These are phyloP conservation scores for Rhinichthys klamathensis DNA, from an alignment of 2,113 vertebrate species.

Conservation along the genomic window DNA sequence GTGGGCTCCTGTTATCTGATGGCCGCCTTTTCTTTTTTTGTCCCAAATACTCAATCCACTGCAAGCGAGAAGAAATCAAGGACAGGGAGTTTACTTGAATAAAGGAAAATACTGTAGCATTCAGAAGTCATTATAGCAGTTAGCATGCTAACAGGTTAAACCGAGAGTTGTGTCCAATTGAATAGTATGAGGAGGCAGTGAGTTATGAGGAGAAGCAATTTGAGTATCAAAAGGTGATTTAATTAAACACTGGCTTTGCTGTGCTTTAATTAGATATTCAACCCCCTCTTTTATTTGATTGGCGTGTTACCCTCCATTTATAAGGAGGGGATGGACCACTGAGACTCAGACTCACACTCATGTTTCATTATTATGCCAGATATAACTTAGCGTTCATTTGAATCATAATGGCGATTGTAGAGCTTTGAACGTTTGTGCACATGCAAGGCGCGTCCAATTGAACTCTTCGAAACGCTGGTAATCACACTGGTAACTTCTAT, in stretches of 20 bases:
- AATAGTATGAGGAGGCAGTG: slow-evolving; percentile 59
- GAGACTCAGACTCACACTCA: slow-evolving; percentile 57
- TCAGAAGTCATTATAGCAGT: slow-evolving; percentile 6
- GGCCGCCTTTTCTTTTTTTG: neutral
- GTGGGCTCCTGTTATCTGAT: neutral
- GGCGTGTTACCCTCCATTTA: slow-evolving; percentile 59
- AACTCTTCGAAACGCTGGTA: slow-evolving; percentile 22
- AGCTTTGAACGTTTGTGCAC: slow-evolving; percentile 66
- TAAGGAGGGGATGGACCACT: slow-evolving; percentile 44
- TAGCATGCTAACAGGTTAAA: slow-evolving; percentile 59
- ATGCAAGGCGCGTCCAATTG: slow-evolving; percentile 50
- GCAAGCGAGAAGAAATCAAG: neutral
- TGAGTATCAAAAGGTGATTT: slow-evolving; percentile 65
- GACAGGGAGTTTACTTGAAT: neutral
- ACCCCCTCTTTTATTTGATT: slow-evolving; percentile 57
- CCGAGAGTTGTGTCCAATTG: slow-evolving; percentile 50
- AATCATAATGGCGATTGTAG: slow-evolving; percentile 65
- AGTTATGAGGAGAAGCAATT: slow-evolving; percentile 70
- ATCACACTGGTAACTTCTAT: too few relatives aligned
- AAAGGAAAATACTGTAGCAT: neutral
- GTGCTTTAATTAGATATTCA: slow-evolving; percentile 69
- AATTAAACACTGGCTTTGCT: slow-evolving; percentile 65
- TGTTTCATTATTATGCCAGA: slow-evolving; percentile 68
- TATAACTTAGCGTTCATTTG: slow-evolving; percentile 56
- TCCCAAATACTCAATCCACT: neutral